phyloP scores from a whole-genome alignment of 2,888 invertebrate species.

The Trichacis sp. region DNA sequence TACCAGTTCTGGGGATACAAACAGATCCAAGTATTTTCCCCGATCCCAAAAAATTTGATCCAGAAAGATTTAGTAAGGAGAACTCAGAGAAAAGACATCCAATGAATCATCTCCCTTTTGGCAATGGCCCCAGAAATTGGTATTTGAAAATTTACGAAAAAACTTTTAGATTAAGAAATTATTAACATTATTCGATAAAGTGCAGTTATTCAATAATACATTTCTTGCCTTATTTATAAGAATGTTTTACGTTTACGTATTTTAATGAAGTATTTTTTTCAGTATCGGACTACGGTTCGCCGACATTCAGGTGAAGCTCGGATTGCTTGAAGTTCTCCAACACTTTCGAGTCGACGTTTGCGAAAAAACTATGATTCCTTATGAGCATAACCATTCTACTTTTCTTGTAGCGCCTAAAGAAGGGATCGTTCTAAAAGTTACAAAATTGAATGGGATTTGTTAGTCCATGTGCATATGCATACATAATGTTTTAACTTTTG shows the following conservation, averaged over 20 bases:
- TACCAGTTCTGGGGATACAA: constrained; percentile 52
- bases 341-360: constrained; percentile 61
- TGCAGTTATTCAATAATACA: no score
- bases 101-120: constrained; percentile 52
- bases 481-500: constrained; percentile 32
- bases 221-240: no score
- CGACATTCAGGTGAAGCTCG: constrained; percentile 63
- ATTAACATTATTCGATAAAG: no score
- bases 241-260: no score
- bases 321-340: constrained; percentile 57
- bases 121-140: constrained; percentile 54
- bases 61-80: constrained; percentile 51
- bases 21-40: constrained; percentile 52
- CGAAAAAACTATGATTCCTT: constrained; percentile 55
- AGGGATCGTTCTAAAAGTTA: constrained; percentile 50
- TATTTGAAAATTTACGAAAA: no score
- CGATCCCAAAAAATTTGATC: constrained; percentile 52
- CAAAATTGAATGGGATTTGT: no score
- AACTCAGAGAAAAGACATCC: constrained; percentile 41
- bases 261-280: no score
- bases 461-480: no score
- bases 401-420: constrained; percentile 51
- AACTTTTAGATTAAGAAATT: no score
- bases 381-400: constrained; percentile 35
- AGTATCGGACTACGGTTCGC: constrained; percentile 52